Percentiles rank a stretch among this genome's conserved stretches.
Conservation (phyloP, 1,140 invertebrate genomes). For the Drosophila tropicalis region DNA sequence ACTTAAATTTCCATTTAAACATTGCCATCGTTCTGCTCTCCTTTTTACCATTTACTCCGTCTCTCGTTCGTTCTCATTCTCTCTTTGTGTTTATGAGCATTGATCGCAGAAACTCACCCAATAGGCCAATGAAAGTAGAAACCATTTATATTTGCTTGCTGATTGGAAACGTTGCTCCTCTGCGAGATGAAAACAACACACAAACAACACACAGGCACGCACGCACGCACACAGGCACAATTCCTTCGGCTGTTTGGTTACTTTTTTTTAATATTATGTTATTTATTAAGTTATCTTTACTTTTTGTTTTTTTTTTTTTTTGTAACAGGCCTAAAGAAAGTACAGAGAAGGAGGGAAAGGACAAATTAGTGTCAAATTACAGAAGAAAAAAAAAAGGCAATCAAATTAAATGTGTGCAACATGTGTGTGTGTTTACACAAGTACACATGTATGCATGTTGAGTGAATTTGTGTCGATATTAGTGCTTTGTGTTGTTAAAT, state of each 20-base stretch:
- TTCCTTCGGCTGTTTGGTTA: slow-evolving; percentile 57
- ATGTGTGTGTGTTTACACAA: slow-evolving; percentile 51
- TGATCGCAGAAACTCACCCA: slow-evolving; percentile 53
- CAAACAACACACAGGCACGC: slow-evolving; percentile 9
- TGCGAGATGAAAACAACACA: slow-evolving; percentile 55
- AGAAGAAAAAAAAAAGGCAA: background rate
- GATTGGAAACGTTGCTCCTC: slow-evolving; percentile 66
- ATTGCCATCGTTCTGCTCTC: background rate
- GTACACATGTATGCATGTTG: slow-evolving; percentile 14
- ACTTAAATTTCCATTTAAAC: background rate
- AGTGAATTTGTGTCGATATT: background rate
- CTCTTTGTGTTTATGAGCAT: background rate
- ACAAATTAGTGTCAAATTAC: slow-evolving; percentile 35
- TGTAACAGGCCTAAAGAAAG: slow-evolving; percentile 8
- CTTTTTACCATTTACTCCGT: background rate
- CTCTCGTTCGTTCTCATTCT: background rate
- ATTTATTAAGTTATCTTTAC: slow-evolving; percentile 16
- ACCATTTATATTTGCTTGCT: slow-evolving; percentile 83
- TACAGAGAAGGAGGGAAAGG: background rate
- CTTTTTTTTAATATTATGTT: slow-evolving; percentile 26
- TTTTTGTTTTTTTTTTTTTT: slow-evolving; percentile 36
- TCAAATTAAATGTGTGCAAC: slow-evolving; percentile 58
- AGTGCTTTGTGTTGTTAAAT: slow-evolving; percentile 46
- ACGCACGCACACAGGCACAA: slow-evolving; percentile 32
- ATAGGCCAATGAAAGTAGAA: slow-evolving; percentile 83